A percentile compares a stretch with the other conserved stretches of the same genome.
These are phyloP conservation scores for Pentamera pediparva DNA, from an alignment of 53 echinoderm and acorn worm genomes.

Conservation along the genomic window DNA sequence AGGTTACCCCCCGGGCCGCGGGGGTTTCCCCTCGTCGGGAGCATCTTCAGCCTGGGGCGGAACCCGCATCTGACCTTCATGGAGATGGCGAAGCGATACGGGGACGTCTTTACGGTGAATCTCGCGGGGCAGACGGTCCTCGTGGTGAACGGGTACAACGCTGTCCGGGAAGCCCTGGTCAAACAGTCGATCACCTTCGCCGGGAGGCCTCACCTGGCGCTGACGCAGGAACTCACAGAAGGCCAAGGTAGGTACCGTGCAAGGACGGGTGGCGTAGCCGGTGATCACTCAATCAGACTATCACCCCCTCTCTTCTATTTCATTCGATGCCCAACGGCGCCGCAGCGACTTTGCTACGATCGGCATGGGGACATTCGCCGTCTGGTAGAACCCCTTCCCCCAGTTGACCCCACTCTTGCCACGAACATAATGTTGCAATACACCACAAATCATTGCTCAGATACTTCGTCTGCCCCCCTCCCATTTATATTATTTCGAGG, in stretches of 20 bases:
- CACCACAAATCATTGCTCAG: no score
- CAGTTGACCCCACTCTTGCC: no score
- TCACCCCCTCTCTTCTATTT: no score
- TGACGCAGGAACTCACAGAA: conserved; percentile 82
- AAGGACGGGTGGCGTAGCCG: no score
- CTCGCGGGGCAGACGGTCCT: conserved; percentile 77
- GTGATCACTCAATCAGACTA: no score
- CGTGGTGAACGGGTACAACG: conserved; percentile 83
- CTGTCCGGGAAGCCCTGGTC: conserved; percentile 80
- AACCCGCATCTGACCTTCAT: conserved; percentile 91
- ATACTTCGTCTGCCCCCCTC: no score
- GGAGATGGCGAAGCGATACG: conserved; percentile 85
- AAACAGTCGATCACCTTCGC: conserved; percentile 84
- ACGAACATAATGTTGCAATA: no score
- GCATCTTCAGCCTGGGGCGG: conserved; percentile 84
- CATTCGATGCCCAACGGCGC: no score
- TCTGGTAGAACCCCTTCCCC: no score
- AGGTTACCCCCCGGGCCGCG: conserved; percentile 96
- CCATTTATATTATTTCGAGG: no score
- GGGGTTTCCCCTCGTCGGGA: conserved; percentile 88
- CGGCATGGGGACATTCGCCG: no score
- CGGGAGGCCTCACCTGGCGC: conserved; percentile 77
- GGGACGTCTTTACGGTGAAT: conserved; percentile 80
- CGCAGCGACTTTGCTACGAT: no score
- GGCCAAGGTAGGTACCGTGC: conserved; percentile 97